Percentiles rank a stretch among this genome's conserved stretches.
These are phyloP conservation scores for Gryon sp. DNA, from an alignment of 1,140 invertebrate genomes.

Conservation along the genomic window DNA sequence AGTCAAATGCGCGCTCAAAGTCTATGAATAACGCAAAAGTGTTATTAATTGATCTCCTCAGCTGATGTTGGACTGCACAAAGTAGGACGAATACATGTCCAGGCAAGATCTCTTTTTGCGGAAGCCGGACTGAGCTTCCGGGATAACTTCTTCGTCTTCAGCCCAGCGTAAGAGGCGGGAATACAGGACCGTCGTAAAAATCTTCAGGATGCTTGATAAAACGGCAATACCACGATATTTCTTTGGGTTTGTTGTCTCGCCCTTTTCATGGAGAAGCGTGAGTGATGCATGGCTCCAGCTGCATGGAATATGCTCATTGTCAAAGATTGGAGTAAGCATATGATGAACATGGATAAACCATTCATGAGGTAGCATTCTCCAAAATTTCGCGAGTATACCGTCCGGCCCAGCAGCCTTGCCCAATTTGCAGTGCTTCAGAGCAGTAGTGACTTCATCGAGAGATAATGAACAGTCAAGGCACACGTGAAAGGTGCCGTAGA, in stretches of 20 bases:
- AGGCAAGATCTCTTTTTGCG: background rate
- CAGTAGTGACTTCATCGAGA: no score
- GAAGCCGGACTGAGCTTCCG: constrained; percentile 10
- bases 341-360: no score
- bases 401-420: no score
- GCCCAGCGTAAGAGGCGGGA: background rate
- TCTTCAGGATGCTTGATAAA: background rate
- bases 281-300: constrained; percentile 6
- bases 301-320: background rate
- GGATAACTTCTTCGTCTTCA: background rate
- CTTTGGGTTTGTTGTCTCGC: background rate
- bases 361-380: no score
- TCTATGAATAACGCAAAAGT: constrained; percentile 4
- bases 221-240: constrained; percentile 25
- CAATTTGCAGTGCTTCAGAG: no score
- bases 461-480: no score
- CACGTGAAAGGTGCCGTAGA: no score
- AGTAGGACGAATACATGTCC: no score
- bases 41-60: background rate
- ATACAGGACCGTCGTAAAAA: constrained; percentile 8
- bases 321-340: no score
- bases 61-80: background rate
- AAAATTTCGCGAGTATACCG: no score
- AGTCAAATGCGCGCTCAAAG: no score
- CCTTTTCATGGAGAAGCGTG: constrained; percentile 20